Conservation (phyloP, 2,888 invertebrate species). For the Lutraria lutraria region DNA sequence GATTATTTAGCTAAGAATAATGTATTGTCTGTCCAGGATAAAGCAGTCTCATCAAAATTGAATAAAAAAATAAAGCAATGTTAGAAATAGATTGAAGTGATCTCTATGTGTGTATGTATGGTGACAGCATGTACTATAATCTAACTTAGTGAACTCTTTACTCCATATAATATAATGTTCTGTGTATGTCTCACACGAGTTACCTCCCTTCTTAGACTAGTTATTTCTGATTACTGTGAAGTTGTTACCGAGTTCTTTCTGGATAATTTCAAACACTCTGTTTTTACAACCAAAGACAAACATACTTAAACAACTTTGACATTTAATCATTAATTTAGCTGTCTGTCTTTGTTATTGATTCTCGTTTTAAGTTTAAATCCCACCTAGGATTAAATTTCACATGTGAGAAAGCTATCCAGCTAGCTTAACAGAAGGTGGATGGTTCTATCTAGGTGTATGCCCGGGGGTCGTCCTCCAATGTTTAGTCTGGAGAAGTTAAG, state of each 20-base stretch:
- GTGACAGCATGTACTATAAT: neutral
- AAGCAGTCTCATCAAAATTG: too few species aligned
- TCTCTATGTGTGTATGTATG: neutral
- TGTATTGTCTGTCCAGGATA: too few species aligned
- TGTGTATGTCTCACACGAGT: neutral
- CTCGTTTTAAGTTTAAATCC: too few species aligned
- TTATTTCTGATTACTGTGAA: neutral
- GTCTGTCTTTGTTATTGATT: neutral
- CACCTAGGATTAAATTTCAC: too few species aligned
- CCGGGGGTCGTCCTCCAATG: too few species aligned
- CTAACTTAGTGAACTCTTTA: neutral
- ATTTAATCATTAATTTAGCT: neutral
- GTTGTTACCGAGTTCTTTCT: neutral
- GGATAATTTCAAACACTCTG: neutral
- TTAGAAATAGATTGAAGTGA: neutral
- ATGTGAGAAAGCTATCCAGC: too few species aligned
- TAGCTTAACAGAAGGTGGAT: too few species aligned
- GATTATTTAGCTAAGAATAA: too few species aligned
- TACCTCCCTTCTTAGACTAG: neutral
- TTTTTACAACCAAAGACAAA: neutral
- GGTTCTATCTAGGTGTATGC: too few species aligned
- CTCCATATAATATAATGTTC: neutral
- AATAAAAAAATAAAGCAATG: too few species aligned
- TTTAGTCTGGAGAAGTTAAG: too few species aligned
- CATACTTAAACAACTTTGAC: neutral